Conservation (phyloP, 2,113 vertebrate genomes). For the Kryptolebias marmoratus region DNA sequence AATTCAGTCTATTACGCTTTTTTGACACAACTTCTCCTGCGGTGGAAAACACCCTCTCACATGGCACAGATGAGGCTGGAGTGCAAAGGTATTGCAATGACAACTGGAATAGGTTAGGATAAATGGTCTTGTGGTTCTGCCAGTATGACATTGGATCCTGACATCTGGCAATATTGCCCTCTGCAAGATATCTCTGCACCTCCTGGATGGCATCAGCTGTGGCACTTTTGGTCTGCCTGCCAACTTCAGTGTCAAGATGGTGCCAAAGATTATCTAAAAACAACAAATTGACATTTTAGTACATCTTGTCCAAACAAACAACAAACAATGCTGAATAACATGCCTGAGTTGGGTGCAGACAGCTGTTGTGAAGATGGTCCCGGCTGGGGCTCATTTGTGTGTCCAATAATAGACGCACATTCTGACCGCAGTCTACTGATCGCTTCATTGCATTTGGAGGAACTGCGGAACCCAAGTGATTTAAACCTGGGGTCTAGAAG, state of each 20-base stretch:
- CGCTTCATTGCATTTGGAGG: background rate
- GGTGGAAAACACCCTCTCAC: too few species aligned
- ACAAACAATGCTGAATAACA: background rate
- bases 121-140: background rate
- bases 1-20: too few species aligned
- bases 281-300: background rate
- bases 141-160: too few species aligned
- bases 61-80: background rate
- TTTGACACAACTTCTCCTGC: too few species aligned
- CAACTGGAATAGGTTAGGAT: background rate
- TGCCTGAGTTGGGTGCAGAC: background rate
- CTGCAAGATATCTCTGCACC: background rate
- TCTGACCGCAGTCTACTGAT: background rate
- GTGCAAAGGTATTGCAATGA: background rate
- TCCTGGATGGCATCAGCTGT: background rate
- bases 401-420: background rate
- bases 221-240: background rate
- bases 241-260: background rate
- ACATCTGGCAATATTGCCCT: background rate
- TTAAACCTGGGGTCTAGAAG: background rate
- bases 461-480: background rate
- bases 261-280: background rate
- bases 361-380: conserved; percentile 5
- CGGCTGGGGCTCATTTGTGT: background rate
- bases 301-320: background rate